Conservation (phyloP, 1,140 invertebrate species). For the Planococcus citri region DNA sequence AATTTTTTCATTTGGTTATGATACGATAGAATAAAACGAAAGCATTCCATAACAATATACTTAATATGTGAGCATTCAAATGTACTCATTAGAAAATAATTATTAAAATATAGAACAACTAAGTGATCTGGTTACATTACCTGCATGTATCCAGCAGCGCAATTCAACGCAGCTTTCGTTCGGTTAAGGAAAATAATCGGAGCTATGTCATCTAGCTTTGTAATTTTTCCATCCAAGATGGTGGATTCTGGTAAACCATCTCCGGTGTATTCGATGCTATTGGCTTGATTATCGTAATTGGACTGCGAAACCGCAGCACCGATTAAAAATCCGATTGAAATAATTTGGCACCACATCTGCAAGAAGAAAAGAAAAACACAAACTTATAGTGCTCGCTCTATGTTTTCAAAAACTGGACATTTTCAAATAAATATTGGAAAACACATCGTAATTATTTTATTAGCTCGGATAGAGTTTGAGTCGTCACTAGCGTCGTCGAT, state of each 20-base stretch:
- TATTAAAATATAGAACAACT: too few species aligned
- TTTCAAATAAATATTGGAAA: not conserved
- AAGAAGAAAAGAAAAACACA: not conserved
- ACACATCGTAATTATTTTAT: too few species aligned
- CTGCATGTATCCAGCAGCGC: conserved; percentile 81
- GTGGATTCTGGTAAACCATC: conserved; percentile 67
- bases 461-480: too few species aligned
- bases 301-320: conserved; percentile 44
- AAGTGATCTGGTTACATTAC: conserved; percentile 35
- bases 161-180: conserved; percentile 77
- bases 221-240: conserved; percentile 72
- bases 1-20: too few species aligned
- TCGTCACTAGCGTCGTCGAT: too few species aligned
- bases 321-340: not conserved
- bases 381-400: not conserved
- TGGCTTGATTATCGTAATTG: conserved; percentile 67
- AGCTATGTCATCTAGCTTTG: conserved; percentile 70
- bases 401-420: not conserved
- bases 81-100: too few species aligned
- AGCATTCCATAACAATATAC: too few species aligned
- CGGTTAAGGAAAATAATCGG: conserved; percentile 74
- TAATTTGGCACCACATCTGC: conserved; percentile 3
- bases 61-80: too few species aligned
- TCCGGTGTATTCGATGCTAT: conserved; percentile 59
- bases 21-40: too few species aligned